These are phyloP conservation scores for Perognathus longimembris DNA, from an alignment of 2,113 vertebrate genomes.

Conservation along the genomic window DNA sequence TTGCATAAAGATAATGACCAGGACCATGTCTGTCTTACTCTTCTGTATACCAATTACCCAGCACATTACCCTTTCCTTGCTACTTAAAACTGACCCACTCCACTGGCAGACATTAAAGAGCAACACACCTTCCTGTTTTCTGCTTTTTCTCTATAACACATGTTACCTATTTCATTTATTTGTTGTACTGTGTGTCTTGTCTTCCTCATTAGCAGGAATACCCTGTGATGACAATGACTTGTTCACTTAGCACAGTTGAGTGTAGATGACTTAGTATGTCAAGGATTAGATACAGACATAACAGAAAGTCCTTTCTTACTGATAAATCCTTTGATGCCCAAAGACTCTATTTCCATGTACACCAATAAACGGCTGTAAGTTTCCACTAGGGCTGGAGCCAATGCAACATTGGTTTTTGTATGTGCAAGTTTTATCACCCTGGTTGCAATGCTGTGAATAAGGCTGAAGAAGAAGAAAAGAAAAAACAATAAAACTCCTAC, in stretches of 20 bases:
- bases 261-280: neutral
- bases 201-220: neutral
- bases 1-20: neutral
- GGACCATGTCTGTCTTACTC: neutral
- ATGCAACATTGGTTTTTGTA: constrained; percentile 95
- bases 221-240: neutral
- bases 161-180: neutral
- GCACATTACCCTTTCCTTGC: neutral
- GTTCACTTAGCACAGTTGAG: neutral
- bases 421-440: constrained; percentile 98
- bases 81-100: neutral
- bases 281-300: constrained; percentile 41
- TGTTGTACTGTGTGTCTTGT: neutral
- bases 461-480: constrained; percentile 85
- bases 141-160: neutral
- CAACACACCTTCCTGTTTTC: neutral
- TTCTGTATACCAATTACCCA: neutral
- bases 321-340: constrained; percentile 99
- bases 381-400: constrained; percentile 98
- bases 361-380: constrained; percentile 98
- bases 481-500: neutral
- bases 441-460: constrained; percentile 99
- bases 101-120: neutral
- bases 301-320: constrained; percentile 88
- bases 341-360: constrained; percentile 99